Conservation (phyloP, 1,140 invertebrate species). For the Drosophila tsacasi region DNA sequence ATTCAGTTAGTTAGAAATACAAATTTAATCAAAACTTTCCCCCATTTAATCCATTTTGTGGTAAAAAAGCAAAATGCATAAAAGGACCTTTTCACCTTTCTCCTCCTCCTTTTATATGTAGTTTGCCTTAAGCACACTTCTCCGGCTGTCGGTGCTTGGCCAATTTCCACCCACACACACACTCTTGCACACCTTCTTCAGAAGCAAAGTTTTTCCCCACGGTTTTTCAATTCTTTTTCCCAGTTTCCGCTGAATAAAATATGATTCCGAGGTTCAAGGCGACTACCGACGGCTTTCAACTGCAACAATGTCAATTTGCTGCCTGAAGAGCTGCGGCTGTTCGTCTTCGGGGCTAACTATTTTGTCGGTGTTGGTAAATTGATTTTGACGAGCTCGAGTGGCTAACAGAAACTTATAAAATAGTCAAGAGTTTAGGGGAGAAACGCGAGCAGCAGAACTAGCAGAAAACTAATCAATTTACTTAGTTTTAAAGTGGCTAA, state of each 20-base stretch:
- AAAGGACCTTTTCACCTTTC: slow-evolving; percentile 17
- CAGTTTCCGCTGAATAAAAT: slow-evolving; percentile 56
- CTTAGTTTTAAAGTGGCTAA: neutral
- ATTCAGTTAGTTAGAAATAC: neutral
- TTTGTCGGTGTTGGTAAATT: slow-evolving; percentile 45
- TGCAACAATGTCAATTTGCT: slow-evolving; percentile 52
- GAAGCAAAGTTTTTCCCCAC: slow-evolving; percentile 36
- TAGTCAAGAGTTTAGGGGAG: slow-evolving; percentile 30
- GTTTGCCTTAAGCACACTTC: slow-evolving; percentile 29
- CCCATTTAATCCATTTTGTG: slow-evolving; percentile 13
- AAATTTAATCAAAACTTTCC: slow-evolving; percentile 11
- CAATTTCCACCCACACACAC: slow-evolving; percentile 13
- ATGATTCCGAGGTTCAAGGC: slow-evolving; percentile 52
- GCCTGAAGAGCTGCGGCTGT: slow-evolving; percentile 38
- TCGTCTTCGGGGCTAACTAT: slow-evolving; percentile 36
- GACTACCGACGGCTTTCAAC: slow-evolving; percentile 47
- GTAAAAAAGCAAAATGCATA: slow-evolving; percentile 32
- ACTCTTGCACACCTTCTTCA: neutral
- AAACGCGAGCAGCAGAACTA: slow-evolving; percentile 1
- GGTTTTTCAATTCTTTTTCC: slow-evolving; percentile 23
- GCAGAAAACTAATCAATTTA: slow-evolving; percentile 26
- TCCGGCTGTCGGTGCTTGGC: slow-evolving; percentile 10
- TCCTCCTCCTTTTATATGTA: neutral
- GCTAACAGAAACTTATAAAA: slow-evolving; percentile 32
- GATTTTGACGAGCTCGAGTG: slow-evolving; percentile 24